Evolutionary conservation across 2,797 vertebrate genomes (phyloP), one percentile per base, ranked within the genome.

Genomic region (Peromyscus attwateri): DNA sequence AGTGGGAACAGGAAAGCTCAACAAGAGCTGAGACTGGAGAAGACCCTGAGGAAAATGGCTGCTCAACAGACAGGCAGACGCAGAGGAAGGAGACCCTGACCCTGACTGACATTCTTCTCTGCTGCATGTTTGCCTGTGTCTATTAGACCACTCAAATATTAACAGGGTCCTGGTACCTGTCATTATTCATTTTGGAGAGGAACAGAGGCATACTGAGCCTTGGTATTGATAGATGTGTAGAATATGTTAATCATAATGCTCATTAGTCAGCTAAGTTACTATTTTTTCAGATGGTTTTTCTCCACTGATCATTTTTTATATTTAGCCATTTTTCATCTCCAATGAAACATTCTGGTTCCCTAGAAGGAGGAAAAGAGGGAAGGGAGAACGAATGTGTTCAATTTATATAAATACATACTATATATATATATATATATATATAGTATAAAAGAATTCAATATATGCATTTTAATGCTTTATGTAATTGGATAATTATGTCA

Each of bases 131-230:
- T 84, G 6, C 27, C 57, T 97, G 79, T 94, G 77, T 93, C 87
- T 97, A 95, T 97, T 92, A 97, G 89, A 92, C 91, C 97, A 97
- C 96, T 98, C 98, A 98, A 96, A 98, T 97, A 98, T 98, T 98
- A 98, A 97, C 95, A 97, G 62, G 76, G 93, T 97, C 95, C 97
- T 95, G 88, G 87, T 97, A 95, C 93, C 95, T 98, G 95, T 95
- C 98, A 97, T 84, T 98, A 96, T 82, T 97, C 97, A 98, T 98
- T 98, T 98, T 94, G 96, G 97, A 97, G 76, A 98, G 87, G 95
- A 98, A 95, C 70, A 97, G 98, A 96, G 96, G 98, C 96, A 97
- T 94, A 93, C 31, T 52, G 95, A 98, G 62, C 43, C 96, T 97
- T 93, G 97, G 95, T 91, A 97, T 10, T 97, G 96, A 98, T 93